Conservation (phyloP, 2,797 vertebrate genomes). For the Zalophus californianus region DNA sequence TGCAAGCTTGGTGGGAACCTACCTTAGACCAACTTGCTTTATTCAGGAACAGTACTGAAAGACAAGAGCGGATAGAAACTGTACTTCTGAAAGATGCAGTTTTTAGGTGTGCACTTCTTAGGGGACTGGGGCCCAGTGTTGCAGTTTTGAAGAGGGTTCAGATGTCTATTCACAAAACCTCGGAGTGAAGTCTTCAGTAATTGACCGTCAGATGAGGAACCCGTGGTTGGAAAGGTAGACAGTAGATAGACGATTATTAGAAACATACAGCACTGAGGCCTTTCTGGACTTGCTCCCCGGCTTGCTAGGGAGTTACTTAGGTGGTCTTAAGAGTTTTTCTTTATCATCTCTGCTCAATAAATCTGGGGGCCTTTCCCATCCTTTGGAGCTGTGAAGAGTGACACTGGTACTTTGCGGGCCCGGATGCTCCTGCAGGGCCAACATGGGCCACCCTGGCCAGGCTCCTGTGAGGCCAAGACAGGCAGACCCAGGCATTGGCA, state of each 20-base stretch:
- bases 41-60: not conserved
- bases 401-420: not conserved
- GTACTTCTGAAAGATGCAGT: not conserved
- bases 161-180: not conserved
- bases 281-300: not conserved
- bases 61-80: not conserved
- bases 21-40: not conserved
- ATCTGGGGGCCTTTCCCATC: not conserved
- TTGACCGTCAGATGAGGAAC: not conserved
- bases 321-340: not conserved
- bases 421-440: not conserved
- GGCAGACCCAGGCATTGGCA: not conserved
- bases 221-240: not conserved
- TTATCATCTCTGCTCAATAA: not conserved
- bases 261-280: not conserved
- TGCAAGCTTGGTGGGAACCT: not conserved
- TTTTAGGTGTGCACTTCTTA: not conserved
- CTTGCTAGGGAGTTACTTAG: not conserved
- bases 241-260: not conserved
- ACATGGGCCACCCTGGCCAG: not conserved
- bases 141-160: not conserved
- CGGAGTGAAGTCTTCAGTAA: not conserved
- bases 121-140: not conserved
- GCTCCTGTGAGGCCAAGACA: not conserved
- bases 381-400: not conserved